These are phyloP conservation scores for Agrenia bidenticulata DNA, from an alignment of 2,888 invertebrate species.

Conservation along the genomic window DNA sequence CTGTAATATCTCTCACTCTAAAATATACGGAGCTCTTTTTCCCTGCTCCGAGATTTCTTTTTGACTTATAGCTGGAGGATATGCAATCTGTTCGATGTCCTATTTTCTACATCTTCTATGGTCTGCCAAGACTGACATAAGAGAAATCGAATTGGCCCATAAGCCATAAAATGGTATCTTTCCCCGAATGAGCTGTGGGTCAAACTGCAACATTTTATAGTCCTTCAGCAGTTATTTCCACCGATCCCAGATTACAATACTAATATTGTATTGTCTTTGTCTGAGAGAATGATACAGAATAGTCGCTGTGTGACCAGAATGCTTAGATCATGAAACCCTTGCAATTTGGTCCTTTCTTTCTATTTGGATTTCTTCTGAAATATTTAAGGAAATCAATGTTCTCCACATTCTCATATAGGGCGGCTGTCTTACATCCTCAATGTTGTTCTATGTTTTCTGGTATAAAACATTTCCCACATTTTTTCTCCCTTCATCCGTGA, in stretches of 20 bases:
- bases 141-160: constrained; percentile 15
- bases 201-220: background rate
- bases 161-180: constrained; percentile 10
- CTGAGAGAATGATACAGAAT: background rate
- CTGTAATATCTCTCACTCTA: too few species aligned
- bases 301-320: constrained; percentile 7
- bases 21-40: too few species aligned
- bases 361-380: background rate
- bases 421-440: too few species aligned
- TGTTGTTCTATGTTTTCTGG: too few species aligned
- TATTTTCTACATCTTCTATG: background rate
- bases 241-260: too few species aligned
- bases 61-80: too few species aligned
- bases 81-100: too few species aligned
- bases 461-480: too few species aligned
- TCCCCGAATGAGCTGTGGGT: background rate
- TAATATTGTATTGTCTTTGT: too few species aligned
- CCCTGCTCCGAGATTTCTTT: too few species aligned
- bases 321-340: background rate
- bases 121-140: constrained; percentile 3
- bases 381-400: constrained; percentile 5
- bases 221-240: background rate
- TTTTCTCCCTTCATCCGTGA: too few species aligned
- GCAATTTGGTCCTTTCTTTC: background rate
- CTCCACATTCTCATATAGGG: too few species aligned